phyloP scores from a whole-genome alignment of 2,113 vertebrate genomes.

The Toxotes chatareus region DNA sequence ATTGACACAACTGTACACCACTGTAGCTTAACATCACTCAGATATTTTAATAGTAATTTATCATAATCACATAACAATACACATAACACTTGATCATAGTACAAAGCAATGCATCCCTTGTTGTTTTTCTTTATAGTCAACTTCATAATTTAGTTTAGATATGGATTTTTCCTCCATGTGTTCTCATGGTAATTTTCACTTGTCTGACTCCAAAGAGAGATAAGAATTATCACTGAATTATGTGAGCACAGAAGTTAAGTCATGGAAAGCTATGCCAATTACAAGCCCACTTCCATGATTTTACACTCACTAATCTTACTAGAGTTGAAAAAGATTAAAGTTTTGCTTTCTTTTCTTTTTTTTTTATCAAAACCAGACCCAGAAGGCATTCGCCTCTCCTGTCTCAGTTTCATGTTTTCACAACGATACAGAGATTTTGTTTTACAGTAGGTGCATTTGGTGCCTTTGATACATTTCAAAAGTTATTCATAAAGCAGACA shows the following conservation, averaged over 20 bases:
- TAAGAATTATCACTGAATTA: constrained; percentile 69
- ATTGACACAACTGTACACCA: constrained; percentile 40
- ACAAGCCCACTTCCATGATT: constrained; percentile 59
- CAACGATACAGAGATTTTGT: constrained; percentile 37
- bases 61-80: background rate
- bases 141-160: constrained; percentile 38
- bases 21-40: constrained; percentile 25
- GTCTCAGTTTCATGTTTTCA: constrained; percentile 56
- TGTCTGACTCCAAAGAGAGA: constrained; percentile 56
- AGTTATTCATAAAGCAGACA: constrained; percentile 49
- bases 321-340: constrained; percentile 59
- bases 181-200: constrained; percentile 57
- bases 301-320: constrained; percentile 66
- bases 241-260: constrained; percentile 51
- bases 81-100: constrained; percentile 21
- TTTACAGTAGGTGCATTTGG: constrained; percentile 40
- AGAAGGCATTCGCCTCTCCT: constrained; percentile 49
- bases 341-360: constrained; percentile 56
- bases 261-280: constrained; percentile 67
- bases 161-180: constrained; percentile 45
- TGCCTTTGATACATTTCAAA: constrained; percentile 58
- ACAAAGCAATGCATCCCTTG: constrained; percentile 23
- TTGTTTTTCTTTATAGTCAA: constrained; percentile 29
- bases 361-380: constrained; percentile 50
- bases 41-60: constrained; percentile 57